A percentile compares a stretch with the other conserved stretches of the same genome.
phyloP scores from a whole-genome alignment of 2,113 vertebrate genomes.

The Myotis brandtii region DNA sequence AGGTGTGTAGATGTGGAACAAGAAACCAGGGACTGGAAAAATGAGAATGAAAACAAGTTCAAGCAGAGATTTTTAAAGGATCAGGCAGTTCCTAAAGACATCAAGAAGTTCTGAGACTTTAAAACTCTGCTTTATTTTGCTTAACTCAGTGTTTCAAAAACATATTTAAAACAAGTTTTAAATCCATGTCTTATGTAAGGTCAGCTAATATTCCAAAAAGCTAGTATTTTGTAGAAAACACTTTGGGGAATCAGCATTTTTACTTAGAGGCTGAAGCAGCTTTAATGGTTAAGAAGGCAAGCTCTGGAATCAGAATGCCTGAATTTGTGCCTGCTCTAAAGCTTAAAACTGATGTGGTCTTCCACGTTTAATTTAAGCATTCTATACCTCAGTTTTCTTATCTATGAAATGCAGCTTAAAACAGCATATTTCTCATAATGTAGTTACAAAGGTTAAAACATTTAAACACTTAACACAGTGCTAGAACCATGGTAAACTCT shows the following conservation, averaged over 20 bases:
- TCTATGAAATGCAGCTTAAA: not conserved
- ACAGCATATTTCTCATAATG: not conserved
- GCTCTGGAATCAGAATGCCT: constrained; percentile 1
- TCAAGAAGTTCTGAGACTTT: not conserved
- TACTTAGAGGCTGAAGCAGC: not conserved
- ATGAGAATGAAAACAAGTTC: not conserved
- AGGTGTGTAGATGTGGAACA: not conserved
- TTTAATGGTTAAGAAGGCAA: not conserved
- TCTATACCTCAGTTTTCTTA: not conserved
- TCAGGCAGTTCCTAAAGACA: not conserved
- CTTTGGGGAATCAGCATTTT: not conserved
- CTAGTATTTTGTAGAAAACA: not conserved
- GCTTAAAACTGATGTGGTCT: not conserved
- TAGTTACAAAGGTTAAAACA: not conserved
- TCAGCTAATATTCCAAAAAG: not conserved
- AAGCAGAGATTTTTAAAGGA: not conserved
- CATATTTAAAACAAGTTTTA: constrained; percentile 15
- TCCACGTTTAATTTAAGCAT: constrained; percentile 6
- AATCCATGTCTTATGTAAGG: not conserved
- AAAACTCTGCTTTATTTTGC: constrained; percentile 23
- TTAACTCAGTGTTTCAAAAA: constrained; percentile 20
- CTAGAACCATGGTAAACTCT: not conserved
- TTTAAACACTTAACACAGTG: not conserved
- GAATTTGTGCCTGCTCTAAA: not conserved
- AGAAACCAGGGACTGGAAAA: not conserved